Evolutionary conservation across 2,113 vertebrate species (phyloP), one percentile per base, ranked within the genome.

Genomic region (Speoplatyrhinus poulsoni): DNA sequence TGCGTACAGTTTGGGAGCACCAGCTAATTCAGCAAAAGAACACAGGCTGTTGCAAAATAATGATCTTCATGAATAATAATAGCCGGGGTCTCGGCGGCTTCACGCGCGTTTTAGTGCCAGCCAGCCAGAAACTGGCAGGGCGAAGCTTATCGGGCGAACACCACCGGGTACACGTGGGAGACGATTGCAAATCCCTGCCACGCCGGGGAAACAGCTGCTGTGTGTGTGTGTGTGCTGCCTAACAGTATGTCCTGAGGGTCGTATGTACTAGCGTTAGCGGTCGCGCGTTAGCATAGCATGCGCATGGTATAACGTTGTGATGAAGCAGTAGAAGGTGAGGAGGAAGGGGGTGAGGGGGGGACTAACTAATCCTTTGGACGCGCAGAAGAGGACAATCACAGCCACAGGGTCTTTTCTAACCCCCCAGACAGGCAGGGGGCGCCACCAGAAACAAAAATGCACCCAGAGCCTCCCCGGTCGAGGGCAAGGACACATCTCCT

Each of bases 21-120:
- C 1, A 59, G 76, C 67, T 65, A 80, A 77, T 80, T 75, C 78
- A 77, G 67, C 73, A 73, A 84, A 77, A 81, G 84, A 80, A 77
- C 57, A 62, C 66, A 84, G 82, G 83, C 83, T 76, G 72, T 77
- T 77, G 76, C 62, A 79, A 88, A 86, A 88, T 86, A 84, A 88
- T 84, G 79, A 87, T 80, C 86, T 87, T 89, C 68, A 83, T 82
- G 82, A 89, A 85, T 82, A 88, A 85, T 87, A 82, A 87, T 83
- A 15, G 80, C 69, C 72, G 54, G 63, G 69, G 84, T 88, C 87
- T 88, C 84, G 0, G 68, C 79, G 81, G 87, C 76, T 83, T 81
- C 65, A 36, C 81, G 54, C 74, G 62, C 73, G 26, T 87, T 87
- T 63, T 56, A 26, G 77, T 69, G 87, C 85, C 79, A 88, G 84